Evolutionary conservation across 2,113 vertebrate genomes (phyloP).

Genomic region (Anhinga rufa): DNA sequence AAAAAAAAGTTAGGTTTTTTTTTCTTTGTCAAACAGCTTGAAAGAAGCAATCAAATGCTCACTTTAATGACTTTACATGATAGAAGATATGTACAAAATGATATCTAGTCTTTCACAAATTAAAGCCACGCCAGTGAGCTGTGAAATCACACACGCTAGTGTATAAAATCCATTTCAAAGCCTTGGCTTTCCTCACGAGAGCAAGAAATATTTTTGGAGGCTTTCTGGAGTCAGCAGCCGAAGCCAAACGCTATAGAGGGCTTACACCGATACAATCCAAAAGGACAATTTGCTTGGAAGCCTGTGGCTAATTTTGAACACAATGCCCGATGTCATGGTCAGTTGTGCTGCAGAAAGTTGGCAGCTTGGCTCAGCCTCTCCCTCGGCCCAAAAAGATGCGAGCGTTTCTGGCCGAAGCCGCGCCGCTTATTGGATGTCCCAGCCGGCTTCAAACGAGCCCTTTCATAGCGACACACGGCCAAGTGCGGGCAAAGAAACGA

Average conservation of each 20-base stretch:
- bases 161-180: background rate
- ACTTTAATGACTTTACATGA: rapidly evolving
- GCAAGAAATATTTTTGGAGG: background rate
- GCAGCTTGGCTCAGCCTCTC: slow-evolving; percentile 60
- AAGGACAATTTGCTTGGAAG: slow-evolving; percentile 76
- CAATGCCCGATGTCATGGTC: slow-evolving; percentile 70
- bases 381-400: slow-evolving; percentile 58
- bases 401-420: slow-evolving; percentile 58
- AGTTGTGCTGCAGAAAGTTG: slow-evolving; percentile 62
- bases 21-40: background rate
- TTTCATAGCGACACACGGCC: slow-evolving; percentile 80
- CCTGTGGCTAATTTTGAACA: slow-evolving; percentile 69
- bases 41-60: background rate
- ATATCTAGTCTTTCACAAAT: background rate
- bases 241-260: slow-evolving; percentile 46
- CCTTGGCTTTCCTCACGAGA: background rate
- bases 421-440: slow-evolving; percentile 58
- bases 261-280: slow-evolving; percentile 69
- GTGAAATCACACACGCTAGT: background rate
- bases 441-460: slow-evolving; percentile 58
- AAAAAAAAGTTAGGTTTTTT: background rate
- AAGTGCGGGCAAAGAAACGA: slow-evolving; percentile 76
- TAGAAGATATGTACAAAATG: background rate
- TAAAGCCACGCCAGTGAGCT: background rate
- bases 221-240: slow-evolving; percentile 24